phyloP scores from a whole-genome alignment of 2,797 vertebrate species.

The Platalea minor region DNA sequence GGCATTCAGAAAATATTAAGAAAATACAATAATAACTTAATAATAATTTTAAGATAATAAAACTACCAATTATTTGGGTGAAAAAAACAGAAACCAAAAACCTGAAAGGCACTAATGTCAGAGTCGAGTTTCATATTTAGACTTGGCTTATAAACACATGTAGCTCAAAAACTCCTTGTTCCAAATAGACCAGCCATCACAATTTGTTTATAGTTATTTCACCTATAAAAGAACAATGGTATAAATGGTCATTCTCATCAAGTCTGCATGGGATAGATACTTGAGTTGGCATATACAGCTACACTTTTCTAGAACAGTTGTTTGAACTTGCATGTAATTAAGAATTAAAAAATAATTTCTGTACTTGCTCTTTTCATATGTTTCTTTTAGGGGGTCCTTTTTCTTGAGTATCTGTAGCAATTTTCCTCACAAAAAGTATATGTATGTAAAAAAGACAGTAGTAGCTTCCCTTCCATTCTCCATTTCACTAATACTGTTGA shows the following conservation, averaged over 20 bases:
- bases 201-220: background rate
- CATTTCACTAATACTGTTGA: background rate
- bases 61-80: background rate
- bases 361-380: background rate
- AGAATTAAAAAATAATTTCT: background rate
- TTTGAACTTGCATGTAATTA: background rate
- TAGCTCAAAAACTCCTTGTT: background rate
- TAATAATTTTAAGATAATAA: background rate
- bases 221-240: background rate
- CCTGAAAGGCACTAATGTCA: background rate
- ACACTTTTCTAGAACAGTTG: background rate
- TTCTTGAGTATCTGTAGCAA: background rate
- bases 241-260: background rate
- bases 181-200: background rate
- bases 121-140: background rate
- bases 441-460: background rate
- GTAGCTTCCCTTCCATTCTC: background rate
- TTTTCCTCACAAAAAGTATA: background rate
- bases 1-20: background rate
- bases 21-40: background rate
- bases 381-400: background rate
- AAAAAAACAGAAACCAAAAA: background rate
- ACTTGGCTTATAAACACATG: background rate
- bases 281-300: background rate
- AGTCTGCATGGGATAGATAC: background rate